Percentiles rank a stretch among this genome's conserved stretches.
phyloP scores from a whole-genome alignment of 2,888 invertebrate genomes.

The Erebia palarica region DNA sequence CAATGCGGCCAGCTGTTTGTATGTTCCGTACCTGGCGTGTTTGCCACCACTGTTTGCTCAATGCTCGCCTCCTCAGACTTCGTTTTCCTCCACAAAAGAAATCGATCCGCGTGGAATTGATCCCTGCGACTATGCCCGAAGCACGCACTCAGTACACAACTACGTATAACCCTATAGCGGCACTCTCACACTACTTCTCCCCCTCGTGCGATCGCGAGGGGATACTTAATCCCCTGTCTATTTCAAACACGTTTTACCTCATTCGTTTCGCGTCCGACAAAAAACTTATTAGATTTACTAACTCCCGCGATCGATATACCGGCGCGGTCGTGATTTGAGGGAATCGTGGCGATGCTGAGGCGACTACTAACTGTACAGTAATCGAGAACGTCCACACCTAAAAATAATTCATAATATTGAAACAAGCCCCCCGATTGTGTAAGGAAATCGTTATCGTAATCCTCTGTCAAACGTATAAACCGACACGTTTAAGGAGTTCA shows the following conservation, averaged over 20 bases:
- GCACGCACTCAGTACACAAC: conserved; percentile 58
- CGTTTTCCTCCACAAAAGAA: conserved; percentile 54
- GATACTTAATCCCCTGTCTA: conserved; percentile 81
- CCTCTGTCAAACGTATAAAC: no score
- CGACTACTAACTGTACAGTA: background rate
- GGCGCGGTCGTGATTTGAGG: conserved; percentile 66
- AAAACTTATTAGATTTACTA: conserved; percentile 79
- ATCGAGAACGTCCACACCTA: background rate
- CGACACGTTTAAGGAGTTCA: no score
- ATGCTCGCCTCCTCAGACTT: conserved; percentile 37
- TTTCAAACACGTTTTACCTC: conserved; percentile 82
- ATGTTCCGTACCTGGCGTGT: conserved; percentile 62
- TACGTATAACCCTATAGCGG: conserved; percentile 34
- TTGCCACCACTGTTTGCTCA: conserved; percentile 47
- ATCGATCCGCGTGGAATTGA: conserved; percentile 74
- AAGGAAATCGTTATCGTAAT: no score
- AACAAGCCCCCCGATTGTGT: no score
- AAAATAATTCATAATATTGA: background rate
- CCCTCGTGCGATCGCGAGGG: conserved; percentile 62
- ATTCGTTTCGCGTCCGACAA: conserved; percentile 77
- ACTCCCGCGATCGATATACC: conserved; percentile 66
- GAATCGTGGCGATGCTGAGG: conserved; percentile 45
- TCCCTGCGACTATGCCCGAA: conserved; percentile 58
- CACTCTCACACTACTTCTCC: conserved; percentile 40
- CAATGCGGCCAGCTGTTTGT: conserved; percentile 60